A percentile compares a stretch with the other conserved stretches of the same genome.
phyloP scores from a whole-genome alignment of 2,888 invertebrate species.

The Aphidoletes aphidimyza region DNA sequence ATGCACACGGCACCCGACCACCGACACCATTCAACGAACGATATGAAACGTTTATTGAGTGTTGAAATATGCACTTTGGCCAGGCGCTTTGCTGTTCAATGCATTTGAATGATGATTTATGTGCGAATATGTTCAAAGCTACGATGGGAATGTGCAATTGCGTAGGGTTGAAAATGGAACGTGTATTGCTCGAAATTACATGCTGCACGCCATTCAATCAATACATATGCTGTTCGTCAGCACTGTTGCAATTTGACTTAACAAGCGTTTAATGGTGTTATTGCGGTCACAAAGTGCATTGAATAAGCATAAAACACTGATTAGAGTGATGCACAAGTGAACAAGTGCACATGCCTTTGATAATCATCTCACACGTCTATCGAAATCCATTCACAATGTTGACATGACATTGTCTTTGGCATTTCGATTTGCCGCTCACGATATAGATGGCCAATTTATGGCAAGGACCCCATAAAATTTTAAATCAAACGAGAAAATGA shows the following conservation, averaged over 20 bases:
- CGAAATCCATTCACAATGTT: no score
- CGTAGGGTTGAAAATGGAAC: not conserved
- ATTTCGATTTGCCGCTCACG: no score
- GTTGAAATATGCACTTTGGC: slow-evolving; percentile 29
- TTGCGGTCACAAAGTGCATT: slow-evolving; percentile 22
- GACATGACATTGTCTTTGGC: no score
- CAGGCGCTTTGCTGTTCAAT: not conserved
- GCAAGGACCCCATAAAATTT: not conserved
- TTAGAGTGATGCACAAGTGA: no score
- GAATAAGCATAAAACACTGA: no score
- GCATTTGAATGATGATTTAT: slow-evolving; percentile 10
- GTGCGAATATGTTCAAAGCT: not conserved
- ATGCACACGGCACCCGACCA: not conserved
- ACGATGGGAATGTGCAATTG: not conserved
- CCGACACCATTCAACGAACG: not conserved
- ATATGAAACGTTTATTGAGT: not conserved
- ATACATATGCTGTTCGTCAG: not conserved
- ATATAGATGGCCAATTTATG: no score
- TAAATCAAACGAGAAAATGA: slow-evolving; percentile 1
- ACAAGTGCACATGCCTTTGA: no score
- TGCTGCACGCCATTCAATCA: not conserved
- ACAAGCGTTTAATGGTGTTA: slow-evolving; percentile 2
- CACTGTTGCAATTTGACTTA: slow-evolving; percentile 15
- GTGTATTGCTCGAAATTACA: not conserved
- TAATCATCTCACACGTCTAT: not conserved